A percentile compares a stretch with the other conserved stretches of the same genome.
Conservation (phyloP, 2,113 vertebrate genomes). For the Apodemus sylvaticus region DNA sequence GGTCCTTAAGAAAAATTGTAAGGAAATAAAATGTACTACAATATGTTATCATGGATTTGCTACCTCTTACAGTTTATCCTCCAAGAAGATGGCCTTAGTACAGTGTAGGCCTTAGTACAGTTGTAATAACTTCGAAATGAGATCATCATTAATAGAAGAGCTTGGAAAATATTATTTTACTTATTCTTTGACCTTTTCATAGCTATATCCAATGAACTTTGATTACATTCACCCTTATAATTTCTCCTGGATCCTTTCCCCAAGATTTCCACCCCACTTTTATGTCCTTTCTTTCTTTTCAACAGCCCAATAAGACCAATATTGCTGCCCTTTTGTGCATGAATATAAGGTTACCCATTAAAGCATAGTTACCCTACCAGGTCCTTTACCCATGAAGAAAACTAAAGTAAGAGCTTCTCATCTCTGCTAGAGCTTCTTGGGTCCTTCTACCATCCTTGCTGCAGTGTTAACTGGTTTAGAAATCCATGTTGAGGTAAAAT, state of each 20-base stretch:
- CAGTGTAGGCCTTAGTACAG: neutral
- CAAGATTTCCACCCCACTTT: too few relatives aligned
- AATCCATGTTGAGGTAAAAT: neutral
- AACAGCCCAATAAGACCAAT: neutral
- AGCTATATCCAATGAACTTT: neutral
- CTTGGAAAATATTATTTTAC: neutral
- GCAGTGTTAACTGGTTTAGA: neutral
- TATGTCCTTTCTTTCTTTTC: too few relatives aligned
- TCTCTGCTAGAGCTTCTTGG: neutral
- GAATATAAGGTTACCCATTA: fast-evolving
- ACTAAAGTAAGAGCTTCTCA: neutral
- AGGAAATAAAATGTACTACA: neutral
- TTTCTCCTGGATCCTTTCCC: neutral
- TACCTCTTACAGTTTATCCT: neutral
- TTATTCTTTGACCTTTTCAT: too few relatives aligned
- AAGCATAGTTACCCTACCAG: neutral
- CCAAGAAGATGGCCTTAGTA: neutral
- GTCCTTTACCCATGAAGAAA: neutral
- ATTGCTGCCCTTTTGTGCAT: neutral
- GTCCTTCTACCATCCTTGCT: neutral
- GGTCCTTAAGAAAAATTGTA: neutral
- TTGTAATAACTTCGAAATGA: neutral
- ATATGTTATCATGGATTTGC: neutral
- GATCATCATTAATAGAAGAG: neutral
- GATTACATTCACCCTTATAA: too few relatives aligned